Conservation (phyloP, 2,797 vertebrate species). For the Picus viridis region DNA sequence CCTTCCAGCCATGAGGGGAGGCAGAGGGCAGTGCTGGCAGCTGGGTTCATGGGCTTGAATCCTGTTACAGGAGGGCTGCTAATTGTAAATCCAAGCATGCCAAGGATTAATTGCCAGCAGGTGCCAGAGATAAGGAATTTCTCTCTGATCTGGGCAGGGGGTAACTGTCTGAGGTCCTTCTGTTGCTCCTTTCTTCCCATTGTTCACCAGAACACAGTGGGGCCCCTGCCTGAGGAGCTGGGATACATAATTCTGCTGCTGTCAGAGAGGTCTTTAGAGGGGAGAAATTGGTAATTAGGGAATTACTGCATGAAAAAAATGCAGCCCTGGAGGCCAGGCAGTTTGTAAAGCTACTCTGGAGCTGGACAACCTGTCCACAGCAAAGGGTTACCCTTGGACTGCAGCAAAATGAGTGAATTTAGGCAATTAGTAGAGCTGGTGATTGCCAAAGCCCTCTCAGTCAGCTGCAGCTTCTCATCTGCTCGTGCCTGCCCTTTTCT, state of each 20-base stretch:
- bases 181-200: not conserved
- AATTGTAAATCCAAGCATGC: slow-evolving; percentile 5
- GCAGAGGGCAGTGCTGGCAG: not conserved
- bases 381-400: not conserved
- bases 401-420: not conserved
- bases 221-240: not conserved
- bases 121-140: slow-evolving; percentile 36
- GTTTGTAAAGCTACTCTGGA: not conserved
- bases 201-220: not conserved
- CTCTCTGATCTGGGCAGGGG: slow-evolving; percentile 47
- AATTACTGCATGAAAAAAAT: not conserved
- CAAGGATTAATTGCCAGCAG: slow-evolving; percentile 56
- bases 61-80: not conserved
- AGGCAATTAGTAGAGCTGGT: not conserved
- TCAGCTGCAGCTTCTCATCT: not conserved
- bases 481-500: not conserved
- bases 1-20: not conserved
- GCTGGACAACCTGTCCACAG: not conserved
- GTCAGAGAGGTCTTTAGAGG: not conserved
- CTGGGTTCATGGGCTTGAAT: not conserved
- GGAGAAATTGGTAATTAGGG: slow-evolving; percentile 41
- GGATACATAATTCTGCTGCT: not conserved
- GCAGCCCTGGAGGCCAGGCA: not conserved
- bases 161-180: not conserved
- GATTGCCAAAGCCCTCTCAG: not conserved